phyloP scores from a whole-genome alignment of 92 coral and sea anemone species.

The Plumapathes pennacea region DNA sequence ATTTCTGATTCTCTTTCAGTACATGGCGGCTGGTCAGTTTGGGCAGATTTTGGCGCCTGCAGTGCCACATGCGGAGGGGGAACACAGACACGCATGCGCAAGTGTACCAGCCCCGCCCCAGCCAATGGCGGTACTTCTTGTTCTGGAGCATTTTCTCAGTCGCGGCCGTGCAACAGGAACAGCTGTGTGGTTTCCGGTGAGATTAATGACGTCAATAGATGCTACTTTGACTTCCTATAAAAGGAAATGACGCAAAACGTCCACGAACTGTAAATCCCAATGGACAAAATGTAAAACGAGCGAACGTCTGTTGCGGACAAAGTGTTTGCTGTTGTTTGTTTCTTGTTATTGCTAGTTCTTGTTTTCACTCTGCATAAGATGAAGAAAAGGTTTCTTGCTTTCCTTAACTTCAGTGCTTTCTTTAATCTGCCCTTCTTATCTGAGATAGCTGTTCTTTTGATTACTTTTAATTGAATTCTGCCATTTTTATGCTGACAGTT shows the following conservation, averaged over 20 bases:
- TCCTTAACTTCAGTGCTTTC: too few species aligned
- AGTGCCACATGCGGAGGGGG: conserved; percentile 28
- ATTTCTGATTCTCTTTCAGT: too few species aligned
- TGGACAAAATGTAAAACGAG: conserved; percentile 3
- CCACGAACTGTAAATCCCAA: background rate
- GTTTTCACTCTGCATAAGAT: too few species aligned
- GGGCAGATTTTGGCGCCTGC: conserved; percentile 32
- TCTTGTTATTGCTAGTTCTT: too few species aligned
- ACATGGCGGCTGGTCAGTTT: background rate
- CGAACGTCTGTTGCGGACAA: too few species aligned
- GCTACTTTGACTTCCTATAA: too few species aligned
- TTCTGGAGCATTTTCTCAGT: conserved; percentile 14
- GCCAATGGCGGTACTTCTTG: conserved; percentile 35
- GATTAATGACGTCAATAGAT: too few species aligned
- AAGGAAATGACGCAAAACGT: background rate
- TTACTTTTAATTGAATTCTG: too few species aligned
- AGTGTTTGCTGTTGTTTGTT: too few species aligned
- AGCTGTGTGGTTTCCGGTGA: too few species aligned
- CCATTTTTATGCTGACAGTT: background rate
- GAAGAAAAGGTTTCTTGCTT: too few species aligned
- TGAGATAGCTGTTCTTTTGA: background rate
- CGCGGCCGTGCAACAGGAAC: background rate
- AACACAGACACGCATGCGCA: conserved; percentile 22
- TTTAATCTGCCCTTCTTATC: background rate
- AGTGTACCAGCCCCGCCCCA: conserved; percentile 54